Evolutionary conservation across 2,113 vertebrate species (phyloP), one percentile per base, ranked within the genome.

Genomic region (Artemisiospiza belli): DNA sequence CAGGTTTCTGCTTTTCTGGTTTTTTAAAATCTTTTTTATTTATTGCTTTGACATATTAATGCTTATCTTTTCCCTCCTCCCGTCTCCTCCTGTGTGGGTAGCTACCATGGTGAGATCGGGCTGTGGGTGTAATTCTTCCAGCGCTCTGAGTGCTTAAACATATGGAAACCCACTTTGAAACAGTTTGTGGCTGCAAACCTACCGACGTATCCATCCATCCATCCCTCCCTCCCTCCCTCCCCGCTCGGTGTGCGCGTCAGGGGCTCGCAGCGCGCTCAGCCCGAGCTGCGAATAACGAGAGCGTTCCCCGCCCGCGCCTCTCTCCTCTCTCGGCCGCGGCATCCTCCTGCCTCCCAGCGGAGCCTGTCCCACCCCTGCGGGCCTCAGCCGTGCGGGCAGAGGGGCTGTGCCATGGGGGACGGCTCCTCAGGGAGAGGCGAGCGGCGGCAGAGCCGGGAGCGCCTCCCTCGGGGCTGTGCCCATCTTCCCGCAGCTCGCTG

Each of bases 111-210:
- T 89, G 96, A 95, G 96, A 82, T 86, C 4, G 73, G 79, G 77
- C 43, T 95, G 98, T 97, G 97, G 98, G 98, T 95, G 98, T 97
- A 84, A 94, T 97, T 93, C 87, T 97, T 93, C 88, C 94, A 95
- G 96, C 33, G 61, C 83, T 78, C 67, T 22, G 83, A 95, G 68
- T 1, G 67, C 91, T 95, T 70, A 75, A 93, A 70, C 96, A 97
- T 96, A 97, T 95, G 97, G 97, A 97, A 96, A 95, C 68, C 80
- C 66, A 72, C 95, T 96, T 76, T 57, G 70, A 62, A 90, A 85
- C 94, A 97, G 96, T 95, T 94, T 63, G 95, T 91, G 85, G 94
- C 90, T 94, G 92, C 92, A 87, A 94, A 96, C 69, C 96, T 88
- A 10, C 39, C 52, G 6, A 44, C 43, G 39, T 62, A 23, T 74